Base-by-base conservation (phyloP, 2,113 vertebrate genomes). In the Chamaea fasciata region DNA sequence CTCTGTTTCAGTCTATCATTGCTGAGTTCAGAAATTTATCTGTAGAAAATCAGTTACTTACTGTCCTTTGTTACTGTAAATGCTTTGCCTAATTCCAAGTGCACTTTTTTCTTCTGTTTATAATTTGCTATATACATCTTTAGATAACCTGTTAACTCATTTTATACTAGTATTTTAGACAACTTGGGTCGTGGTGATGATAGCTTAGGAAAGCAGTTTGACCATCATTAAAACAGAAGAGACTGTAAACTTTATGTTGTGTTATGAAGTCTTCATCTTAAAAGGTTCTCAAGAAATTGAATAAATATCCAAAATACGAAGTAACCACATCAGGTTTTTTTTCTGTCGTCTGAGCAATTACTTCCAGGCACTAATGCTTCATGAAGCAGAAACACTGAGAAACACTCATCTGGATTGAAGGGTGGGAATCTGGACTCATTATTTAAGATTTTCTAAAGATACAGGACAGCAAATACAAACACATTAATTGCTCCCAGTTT, bases 261-360 rank as follows among this genome's bases (percentile, higher is more conserved):
- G 15, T 56, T 23, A 52, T 28, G 16, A 70, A 96, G 9, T 14
- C 60, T 55, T 84, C 31, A 49, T 15, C 64, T 82, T 28, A 65
- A 87, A 74, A 63, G 30, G 19, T 71, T 91, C 30, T 84, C 71
- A 57, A 91, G 65, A 70, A 77, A 74, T 41, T 18, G 50, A 68
- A 80, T 37, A 83, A 86, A 80, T 60, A 93, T 27, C 50, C 21
- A 65, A 86, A 79, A 68, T 33, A 86, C 79, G 41, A 94, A 80
- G 59, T 41, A 77, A 79, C 70, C 53, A 31, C 16, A 47, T 26
- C 7, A 22, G 14, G 33, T 55, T 71, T 90, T 64, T 41, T 41
- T 53, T 41, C 60, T 85, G 39, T 60, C 49, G 46, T 35, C 5
- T 6, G 53, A 79, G 21, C 35, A 76, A 73, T 57, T 74, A 63